Evolutionary conservation across 2,797 vertebrate species (phyloP).

Genomic region (Myoxocephalus aenaeus): DNA sequence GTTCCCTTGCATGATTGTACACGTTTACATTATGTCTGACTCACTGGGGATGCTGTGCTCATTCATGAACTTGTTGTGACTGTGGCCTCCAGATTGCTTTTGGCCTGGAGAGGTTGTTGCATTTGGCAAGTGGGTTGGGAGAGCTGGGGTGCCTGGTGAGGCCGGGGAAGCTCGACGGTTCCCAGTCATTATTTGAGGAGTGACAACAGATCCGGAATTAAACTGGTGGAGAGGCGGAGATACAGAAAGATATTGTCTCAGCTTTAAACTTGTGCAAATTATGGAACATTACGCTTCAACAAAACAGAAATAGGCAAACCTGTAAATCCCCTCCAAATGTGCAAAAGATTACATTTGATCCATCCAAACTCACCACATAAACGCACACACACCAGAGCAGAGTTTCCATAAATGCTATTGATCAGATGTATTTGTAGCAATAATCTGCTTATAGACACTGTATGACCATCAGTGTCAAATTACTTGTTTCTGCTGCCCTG

Average conservation of each 20-base stretch:
- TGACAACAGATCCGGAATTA: conserved; percentile 20
- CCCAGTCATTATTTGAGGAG: conserved; percentile 68
- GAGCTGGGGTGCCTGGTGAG: conserved; percentile 25
- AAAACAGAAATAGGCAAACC: conserved; percentile 2
- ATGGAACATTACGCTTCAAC: background rate
- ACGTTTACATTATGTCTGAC: conserved; percentile 35
- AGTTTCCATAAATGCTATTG: conserved; percentile 49
- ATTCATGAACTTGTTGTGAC: conserved; percentile 76
- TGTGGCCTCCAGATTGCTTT: conserved; percentile 54
- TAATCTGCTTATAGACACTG: conserved; percentile 59
- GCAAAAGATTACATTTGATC: background rate
- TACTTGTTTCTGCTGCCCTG: conserved; percentile 79
- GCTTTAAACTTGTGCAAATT: background rate
- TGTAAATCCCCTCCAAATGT: conserved; percentile 21
- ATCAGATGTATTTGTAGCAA: conserved; percentile 56
- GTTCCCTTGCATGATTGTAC: background rate
- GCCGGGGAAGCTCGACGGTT: conserved; percentile 37
- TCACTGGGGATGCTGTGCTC: conserved; percentile 78
- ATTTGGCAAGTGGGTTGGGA: conserved; percentile 42
- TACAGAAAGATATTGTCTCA: conserved; percentile 12
- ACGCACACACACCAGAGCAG: conserved; percentile 10
- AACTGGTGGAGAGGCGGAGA: conserved; percentile 35
- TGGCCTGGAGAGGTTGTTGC: conserved; percentile 39
- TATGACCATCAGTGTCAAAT: conserved; percentile 65
- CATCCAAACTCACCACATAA: conserved; percentile 8